Base-by-base conservation (phyloP, 2,797 vertebrate genomes). In the Thaleichthys pacificus region DNA sequence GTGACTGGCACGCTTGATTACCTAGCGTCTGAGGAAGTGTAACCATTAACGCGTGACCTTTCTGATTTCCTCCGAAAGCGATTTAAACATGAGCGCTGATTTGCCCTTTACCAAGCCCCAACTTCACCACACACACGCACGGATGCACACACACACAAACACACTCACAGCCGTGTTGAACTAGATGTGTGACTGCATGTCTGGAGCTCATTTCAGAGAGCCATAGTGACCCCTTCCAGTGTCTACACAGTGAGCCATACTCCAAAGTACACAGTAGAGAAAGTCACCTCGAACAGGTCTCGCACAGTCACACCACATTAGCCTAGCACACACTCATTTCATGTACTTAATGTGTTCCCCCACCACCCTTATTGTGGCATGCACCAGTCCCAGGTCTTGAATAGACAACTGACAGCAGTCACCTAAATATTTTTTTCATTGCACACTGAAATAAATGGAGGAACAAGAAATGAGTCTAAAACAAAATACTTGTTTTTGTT, bases 1-100 rank as follows among this genome's bases (percentile, higher is more conserved):
- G n/a, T 73, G 82, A 79, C 68, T 68, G 72, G 78, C 74, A 70
- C 66, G 78, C 80, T 80, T 67, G 62, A 88, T 89, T 88, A 86
- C 72, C 3, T 61, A 57, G 62, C 61, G 0, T 84, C 77, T 74
- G 70, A 80, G 74, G 77, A 88, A 76, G 82, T 75, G 77, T 68
- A 80, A 76, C 77, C 69, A 77, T 87, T 82, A 87, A 81, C 77
- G 82, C 42, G 1, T 81, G 83, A 88, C 88, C 88, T 89, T 91
- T 80, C 60, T 60, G 68, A 60, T 71, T 64, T 64, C 58, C 60
- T 62, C 60, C 22, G 30, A 65, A 63, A 73, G 65, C 49, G 9
- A 68, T 77, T 54, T 86, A 78, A 87, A 85, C 66, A 67, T 66
- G 77, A 80, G 78, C 76, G 75, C 65, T 70, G 68, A 72, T 87